Conservation (phyloP, 2,888 invertebrate species). For the Chirona hameri region DNA sequence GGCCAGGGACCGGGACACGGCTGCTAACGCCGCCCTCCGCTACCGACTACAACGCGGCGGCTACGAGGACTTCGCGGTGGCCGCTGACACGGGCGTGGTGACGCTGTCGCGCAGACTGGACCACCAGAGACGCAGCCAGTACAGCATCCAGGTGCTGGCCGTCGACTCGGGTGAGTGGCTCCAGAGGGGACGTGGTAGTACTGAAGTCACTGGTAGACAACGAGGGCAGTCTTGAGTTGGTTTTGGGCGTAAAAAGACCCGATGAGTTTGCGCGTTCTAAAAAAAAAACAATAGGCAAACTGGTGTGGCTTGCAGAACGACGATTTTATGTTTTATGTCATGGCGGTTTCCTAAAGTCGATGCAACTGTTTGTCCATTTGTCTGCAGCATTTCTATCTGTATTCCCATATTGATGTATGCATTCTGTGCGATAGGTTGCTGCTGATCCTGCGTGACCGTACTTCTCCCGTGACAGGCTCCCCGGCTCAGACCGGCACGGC, state of each 20-base stretch:
- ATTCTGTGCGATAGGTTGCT: neutral
- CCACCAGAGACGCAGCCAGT: conserved; percentile 73
- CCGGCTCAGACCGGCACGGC: conserved; percentile 78
- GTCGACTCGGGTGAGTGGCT: conserved; percentile 63
- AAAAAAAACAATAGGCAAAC: no score
- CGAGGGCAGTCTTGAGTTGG: no score
- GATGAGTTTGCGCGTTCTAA: no score
- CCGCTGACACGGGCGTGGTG: conserved; percentile 60
- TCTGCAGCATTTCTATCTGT: no score
- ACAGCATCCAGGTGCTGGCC: conserved; percentile 76
- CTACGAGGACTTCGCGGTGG: conserved; percentile 77
- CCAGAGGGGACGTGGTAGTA: neutral
- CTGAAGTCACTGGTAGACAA: neutral
- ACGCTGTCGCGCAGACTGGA: conserved; percentile 62
- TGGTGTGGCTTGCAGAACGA: no score
- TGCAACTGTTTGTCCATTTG: no score
- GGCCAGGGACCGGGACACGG: conserved; percentile 82
- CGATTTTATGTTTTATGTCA: no score
- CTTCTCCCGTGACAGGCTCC: conserved; percentile 50
- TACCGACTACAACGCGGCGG: conserved; percentile 81
- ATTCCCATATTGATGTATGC: neutral
- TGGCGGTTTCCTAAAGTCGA: no score
- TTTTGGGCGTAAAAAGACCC: no score
- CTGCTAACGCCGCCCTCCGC: conserved; percentile 73
- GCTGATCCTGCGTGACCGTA: neutral